Conservation (phyloP, 2,797 vertebrate species). For the Bovichtus diacanthus region DNA sequence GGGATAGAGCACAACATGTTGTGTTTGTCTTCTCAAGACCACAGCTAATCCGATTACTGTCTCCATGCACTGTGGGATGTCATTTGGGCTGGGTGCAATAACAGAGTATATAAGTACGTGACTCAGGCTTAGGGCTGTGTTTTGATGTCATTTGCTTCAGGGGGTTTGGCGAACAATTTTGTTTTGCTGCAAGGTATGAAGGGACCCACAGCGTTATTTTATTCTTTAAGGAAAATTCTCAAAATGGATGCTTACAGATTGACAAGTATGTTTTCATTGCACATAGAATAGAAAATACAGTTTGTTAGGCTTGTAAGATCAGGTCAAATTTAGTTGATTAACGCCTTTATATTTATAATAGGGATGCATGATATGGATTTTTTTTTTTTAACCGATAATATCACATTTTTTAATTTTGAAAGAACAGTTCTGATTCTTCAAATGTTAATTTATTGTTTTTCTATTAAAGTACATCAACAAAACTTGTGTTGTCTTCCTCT, state of each 20-base stretch:
- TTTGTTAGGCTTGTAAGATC: background rate
- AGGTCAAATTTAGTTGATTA: background rate
- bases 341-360: too few relatives aligned
- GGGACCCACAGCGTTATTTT: background rate
- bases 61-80: conserved; percentile 50
- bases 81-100: conserved; percentile 56
- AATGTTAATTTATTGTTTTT: too few relatives aligned
- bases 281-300: background rate
- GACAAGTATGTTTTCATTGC: background rate
- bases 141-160: conserved; percentile 35
- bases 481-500: too few relatives aligned
- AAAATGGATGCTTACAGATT: conserved; percentile 17
- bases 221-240: conserved; percentile 10
- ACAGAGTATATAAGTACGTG: conserved; percentile 33
- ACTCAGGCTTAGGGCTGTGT: conserved; percentile 29
- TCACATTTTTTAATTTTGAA: too few relatives aligned
- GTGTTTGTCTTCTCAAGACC: conserved; percentile 65
- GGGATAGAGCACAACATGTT: conserved; percentile 61
- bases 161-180: conserved; percentile 5
- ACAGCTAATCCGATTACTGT: conserved; percentile 68
- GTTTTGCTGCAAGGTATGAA: conserved; percentile 33
- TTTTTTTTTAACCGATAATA: too few relatives aligned
- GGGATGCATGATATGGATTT: too few relatives aligned
- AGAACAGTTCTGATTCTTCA: too few relatives aligned
- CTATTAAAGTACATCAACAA: too few relatives aligned